These are phyloP conservation scores for Merops nubicus DNA, from an alignment of 2,113 vertebrate genomes.

Conservation along the genomic window DNA sequence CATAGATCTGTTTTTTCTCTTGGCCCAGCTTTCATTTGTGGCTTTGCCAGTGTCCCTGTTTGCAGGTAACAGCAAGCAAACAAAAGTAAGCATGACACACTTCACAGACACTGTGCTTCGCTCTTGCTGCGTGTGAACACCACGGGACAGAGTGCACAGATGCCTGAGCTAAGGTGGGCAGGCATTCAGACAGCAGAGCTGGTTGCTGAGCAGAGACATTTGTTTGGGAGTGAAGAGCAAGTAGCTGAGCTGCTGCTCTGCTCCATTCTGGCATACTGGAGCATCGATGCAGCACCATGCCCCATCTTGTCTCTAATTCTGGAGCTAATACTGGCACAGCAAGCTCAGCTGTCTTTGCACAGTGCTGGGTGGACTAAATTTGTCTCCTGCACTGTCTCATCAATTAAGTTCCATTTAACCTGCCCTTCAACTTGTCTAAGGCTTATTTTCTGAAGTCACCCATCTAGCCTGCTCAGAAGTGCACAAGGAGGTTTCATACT, in stretches of 20 bases:
- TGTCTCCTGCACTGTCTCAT: not conserved
- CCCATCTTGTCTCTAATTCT: not conserved
- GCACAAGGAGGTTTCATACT: not conserved
- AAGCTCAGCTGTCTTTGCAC: slow-evolving; percentile 1
- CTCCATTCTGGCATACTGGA: not conserved
- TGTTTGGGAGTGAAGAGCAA: not conserved
- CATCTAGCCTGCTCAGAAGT: not conserved
- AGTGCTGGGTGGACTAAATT: not conserved
- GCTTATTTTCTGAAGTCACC: slow-evolving; percentile 11
- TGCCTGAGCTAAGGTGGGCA: not conserved
- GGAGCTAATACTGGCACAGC: not conserved
- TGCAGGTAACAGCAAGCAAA: not conserved
- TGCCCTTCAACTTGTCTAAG: slow-evolving; percentile 49
- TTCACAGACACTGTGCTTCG: not conserved
- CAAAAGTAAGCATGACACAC: not conserved
- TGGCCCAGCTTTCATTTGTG: not conserved
- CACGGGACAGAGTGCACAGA: not conserved
- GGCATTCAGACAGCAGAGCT: not conserved
- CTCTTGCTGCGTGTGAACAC: not conserved
- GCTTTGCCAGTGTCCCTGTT: not conserved
- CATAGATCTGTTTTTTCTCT: not conserved
- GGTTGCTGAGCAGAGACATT: not conserved
- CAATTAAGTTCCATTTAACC: slow-evolving; percentile 43
- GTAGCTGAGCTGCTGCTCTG: not conserved
- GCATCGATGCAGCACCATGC: not conserved